Percentiles rank a stretch among this genome's conserved stretches.
These are phyloP conservation scores for Myotis davidii DNA, from an alignment of 2,113 vertebrate species.

Conservation along the genomic window DNA sequence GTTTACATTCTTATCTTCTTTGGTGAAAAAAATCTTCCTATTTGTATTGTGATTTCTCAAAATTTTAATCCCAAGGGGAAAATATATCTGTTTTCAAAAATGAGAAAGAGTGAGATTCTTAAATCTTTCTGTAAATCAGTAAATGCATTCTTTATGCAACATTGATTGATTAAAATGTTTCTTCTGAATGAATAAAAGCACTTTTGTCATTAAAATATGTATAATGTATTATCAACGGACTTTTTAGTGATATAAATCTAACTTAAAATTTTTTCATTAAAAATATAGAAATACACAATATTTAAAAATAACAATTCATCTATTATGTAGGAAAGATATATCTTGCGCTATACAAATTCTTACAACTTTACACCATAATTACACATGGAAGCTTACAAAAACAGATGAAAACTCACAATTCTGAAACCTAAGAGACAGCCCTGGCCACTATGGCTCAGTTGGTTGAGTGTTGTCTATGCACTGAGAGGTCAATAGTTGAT, in stretches of 20 bases:
- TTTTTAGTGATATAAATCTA: neutral
- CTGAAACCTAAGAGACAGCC: neutral
- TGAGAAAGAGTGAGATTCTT: neutral
- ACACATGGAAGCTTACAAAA: neutral
- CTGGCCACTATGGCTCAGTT: no score
- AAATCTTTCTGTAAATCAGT: neutral
- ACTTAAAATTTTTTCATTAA: neutral
- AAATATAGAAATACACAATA: neutral
- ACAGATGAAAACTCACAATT: neutral
- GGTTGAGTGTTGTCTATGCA: no score
- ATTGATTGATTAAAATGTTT: slow-evolving; percentile 33
- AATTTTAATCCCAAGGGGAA: neutral
- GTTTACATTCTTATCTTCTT: neutral
- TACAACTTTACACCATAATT: neutral
- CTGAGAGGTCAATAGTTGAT: no score
- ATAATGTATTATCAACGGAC: neutral
- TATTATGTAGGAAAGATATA: neutral
- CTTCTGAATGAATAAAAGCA: slow-evolving; percentile 31
- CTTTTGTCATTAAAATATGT: neutral
- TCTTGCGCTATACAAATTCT: neutral
- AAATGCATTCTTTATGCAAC: neutral
- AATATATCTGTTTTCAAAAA: neutral
- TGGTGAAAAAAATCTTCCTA: neutral
- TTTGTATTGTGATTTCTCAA: neutral
- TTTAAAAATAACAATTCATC: neutral